Conservation (phyloP, 1,140 invertebrate genomes). For the Xylocopa sonorina region DNA sequence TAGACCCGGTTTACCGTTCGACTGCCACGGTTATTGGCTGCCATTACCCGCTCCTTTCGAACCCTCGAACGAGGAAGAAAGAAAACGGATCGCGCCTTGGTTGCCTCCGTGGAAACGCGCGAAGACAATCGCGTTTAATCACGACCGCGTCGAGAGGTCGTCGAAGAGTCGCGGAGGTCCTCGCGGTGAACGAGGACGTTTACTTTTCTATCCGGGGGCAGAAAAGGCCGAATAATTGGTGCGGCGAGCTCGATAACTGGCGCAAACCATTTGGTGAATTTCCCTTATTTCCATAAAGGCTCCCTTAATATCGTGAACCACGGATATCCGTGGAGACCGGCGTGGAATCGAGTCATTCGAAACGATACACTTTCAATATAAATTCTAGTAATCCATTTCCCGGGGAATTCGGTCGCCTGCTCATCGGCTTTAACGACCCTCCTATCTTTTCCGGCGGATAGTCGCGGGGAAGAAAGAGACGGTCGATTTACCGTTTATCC, state of each 20-base stretch:
- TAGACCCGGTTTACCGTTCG: neutral
- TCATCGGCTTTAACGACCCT: slow-evolving; percentile 15
- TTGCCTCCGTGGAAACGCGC: too few species aligned
- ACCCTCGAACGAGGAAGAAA: neutral
- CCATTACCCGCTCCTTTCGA: too few species aligned
- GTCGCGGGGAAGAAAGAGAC: neutral
- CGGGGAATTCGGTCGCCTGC: slow-evolving; percentile 8
- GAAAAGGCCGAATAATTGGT: slow-evolving; percentile 22
- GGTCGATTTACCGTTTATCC: neutral
- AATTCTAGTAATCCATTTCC: slow-evolving; percentile 34
- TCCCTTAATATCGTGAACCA: slow-evolving; percentile 4
- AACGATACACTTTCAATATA: slow-evolving; percentile 12
- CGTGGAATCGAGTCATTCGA: neutral
- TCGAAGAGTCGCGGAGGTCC: neutral
- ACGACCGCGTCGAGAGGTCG: too few species aligned
- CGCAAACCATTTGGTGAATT: neutral
- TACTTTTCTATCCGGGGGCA: slow-evolving; percentile 1
- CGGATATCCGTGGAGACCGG: neutral
- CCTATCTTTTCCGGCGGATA: neutral
- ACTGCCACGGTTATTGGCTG: neutral
- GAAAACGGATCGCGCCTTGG: too few species aligned
- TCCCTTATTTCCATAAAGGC: slow-evolving; percentile 4
- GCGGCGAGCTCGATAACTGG: slow-evolving; percentile 8
- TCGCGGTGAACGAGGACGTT: too few species aligned
- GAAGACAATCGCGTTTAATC: neutral